Evolutionary conservation across 2,888 invertebrate genomes (phyloP), one percentile per base, ranked within the genome.

Genomic region (Apodemia mormo): DNA sequence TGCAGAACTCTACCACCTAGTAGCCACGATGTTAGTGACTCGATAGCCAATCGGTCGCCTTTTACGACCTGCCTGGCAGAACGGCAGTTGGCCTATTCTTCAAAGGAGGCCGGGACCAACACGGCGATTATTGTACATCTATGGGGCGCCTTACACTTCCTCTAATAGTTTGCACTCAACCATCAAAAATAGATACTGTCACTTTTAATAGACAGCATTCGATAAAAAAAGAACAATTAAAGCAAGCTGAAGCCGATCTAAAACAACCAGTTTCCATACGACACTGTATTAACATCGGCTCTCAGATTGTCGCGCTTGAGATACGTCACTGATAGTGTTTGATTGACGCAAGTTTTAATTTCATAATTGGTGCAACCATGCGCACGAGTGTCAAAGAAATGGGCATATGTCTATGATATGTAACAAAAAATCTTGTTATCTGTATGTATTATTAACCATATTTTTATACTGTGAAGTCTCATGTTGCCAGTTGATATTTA

Each of bases 301-400:
- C 71, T 73, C 69, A 70, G 73, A 73, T 76, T 79, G 79, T 80
- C 80, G 76, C 76, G 72, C 78, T 79, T 80, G 79, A 82, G 85
- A 86, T 83, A 82, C 80, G 80, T 86, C 83, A 79, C 73, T 78
- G 86, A 88, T 87, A 88, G 78, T 76, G 72, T 58, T 68, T 86
- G 88, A 88, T 83, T 84, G 88, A 87, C 88, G 79, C 79, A 78
- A 77, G 76, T 80, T 79, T 81, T 88, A 86, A 88, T 88, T 85
- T 84, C 76, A 82, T 85, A 82, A 83, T 82, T 78, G 79, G 82
- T 80, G 80, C 78, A 80, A 75, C 79, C 81, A 82, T 77, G 85
- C 85, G 80, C 74, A 77, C 75, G 78, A 72, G 66, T 69, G 74
- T 74, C 73, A 76, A 69, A 76, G 72, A 72, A 72, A 68, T 68